Base-by-base conservation (phyloP, 1,140 invertebrate species). In the Drosophila kurseongensis region DNA sequence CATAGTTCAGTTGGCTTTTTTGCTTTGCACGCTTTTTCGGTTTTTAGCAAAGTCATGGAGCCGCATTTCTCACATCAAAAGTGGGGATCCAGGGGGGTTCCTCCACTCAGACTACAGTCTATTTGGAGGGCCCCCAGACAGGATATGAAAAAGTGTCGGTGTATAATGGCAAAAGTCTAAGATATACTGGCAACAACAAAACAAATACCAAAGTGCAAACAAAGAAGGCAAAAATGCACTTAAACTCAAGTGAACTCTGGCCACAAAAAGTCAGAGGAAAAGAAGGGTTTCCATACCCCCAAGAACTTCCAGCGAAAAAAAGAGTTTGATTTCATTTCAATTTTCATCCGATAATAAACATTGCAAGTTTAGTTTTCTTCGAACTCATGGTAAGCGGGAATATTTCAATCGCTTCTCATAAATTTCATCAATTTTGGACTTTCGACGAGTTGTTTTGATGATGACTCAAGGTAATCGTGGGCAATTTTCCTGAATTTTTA, bases 81-180 rank as follows among this genome's bases (percentile, higher is more conserved):
- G 47, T 50, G 16, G 50, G n/a, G 47, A 57, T 27, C 16, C 44
- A 40, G 16, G 38, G 59, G 62, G 75, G 51, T 60, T 32, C 48
- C 68, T 71, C 44, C 42, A 84, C 75, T 80, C 63, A 66, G 76
- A 77, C 80, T 68, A 71, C 56, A 83, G 75, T 57, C 44, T 48
- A 32, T 58, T 44, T 44, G 41, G 44, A 40, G 63, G 63, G 42
- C 48, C 62, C 62, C 63, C 79, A 89, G 84, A 88, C 84, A 88
- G 84, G 84, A 88, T 88, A 88, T 88, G 84, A 89, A 88, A 83
- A 89, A 88, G 78, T 86, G 82, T 86, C 82, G 82, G 82, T 81
- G 69, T 86, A 85, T 80, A 84, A 84, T 85, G 81, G 66, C 57
- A 56, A 69, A 51, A 75, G 57, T 55, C 80, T 63, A 71, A 84